Conservation (phyloP, 64 coral and sea anemone species). For the Dendronephthya gigantea region DNA sequence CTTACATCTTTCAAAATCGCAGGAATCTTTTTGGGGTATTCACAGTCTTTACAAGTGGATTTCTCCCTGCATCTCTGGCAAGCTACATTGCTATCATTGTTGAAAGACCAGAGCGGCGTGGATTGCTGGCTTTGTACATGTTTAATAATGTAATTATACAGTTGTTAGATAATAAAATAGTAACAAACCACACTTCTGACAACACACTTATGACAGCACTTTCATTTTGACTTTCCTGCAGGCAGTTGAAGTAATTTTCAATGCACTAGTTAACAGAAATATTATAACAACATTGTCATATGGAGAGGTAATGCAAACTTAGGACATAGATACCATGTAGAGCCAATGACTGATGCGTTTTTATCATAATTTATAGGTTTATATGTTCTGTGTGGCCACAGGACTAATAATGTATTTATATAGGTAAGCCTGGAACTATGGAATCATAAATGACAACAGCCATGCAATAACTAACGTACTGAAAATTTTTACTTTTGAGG, state of each 20-base stretch:
- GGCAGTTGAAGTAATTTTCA: slow-evolving; percentile 62
- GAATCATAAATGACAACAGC: background rate
- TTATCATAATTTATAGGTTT: slow-evolving; percentile 39
- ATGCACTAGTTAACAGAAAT: slow-evolving; percentile 54
- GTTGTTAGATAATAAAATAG: too few species aligned
- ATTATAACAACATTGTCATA: slow-evolving; percentile 45
- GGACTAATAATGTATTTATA: slow-evolving; percentile 86
- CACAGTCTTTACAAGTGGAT: slow-evolving; percentile 37
- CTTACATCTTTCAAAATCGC: background rate
- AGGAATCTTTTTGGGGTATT: slow-evolving; percentile 68
- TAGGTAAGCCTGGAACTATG: slow-evolving; percentile 31
- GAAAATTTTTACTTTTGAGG: background rate
- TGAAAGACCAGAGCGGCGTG: slow-evolving; percentile 63
- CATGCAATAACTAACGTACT: background rate
- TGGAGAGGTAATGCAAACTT: slow-evolving; percentile 55
- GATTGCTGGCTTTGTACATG: slow-evolving; percentile 77
- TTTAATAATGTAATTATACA: slow-evolving; percentile 57
- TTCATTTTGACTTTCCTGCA: background rate
- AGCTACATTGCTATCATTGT: slow-evolving; percentile 52
- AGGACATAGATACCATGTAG: too few species aligned
- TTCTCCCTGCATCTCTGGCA: slow-evolving; percentile 52
- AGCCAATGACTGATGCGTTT: background rate
- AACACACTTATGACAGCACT: too few species aligned
- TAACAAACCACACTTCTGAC: too few species aligned
- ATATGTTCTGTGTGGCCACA: slow-evolving; percentile 63